These are phyloP conservation scores for Salvelinus sp. DNA, from an alignment of 2,113 vertebrate species.

Conservation along the genomic window DNA sequence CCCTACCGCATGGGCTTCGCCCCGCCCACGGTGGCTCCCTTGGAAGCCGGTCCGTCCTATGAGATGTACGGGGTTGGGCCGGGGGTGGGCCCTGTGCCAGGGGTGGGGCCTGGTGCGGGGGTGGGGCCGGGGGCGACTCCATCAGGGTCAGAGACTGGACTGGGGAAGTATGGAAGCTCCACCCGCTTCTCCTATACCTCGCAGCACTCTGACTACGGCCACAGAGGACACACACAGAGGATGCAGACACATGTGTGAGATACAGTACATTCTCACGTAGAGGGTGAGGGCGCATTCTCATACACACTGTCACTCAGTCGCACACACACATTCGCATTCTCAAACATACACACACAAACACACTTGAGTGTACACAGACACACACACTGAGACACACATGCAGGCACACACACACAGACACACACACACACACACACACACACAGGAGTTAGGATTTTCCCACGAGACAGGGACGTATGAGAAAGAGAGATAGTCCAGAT, in stretches of 20 bases:
- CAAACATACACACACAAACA: neutral
- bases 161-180: constrained; percentile 86
- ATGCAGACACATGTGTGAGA: constrained; percentile 97
- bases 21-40: constrained; percentile 73
- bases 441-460: constrained; percentile 50
- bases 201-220: constrained; percentile 93
- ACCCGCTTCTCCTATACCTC: constrained; percentile 94
- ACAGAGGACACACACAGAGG: constrained; percentile 90
- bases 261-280: constrained; percentile 16
- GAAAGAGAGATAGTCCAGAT: constrained; percentile 24
- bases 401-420: constrained; percentile 25
- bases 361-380: neutral
- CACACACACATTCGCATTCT: constrained; percentile 2
- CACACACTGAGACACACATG: neutral
- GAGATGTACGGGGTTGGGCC: constrained; percentile 78
- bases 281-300: constrained; percentile 48
- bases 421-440: constrained; percentile 38
- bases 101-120: constrained; percentile 41
- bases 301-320: constrained; percentile 50
- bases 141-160: constrained; percentile 69
- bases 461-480: constrained; percentile 48
- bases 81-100: constrained; percentile 47
- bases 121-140: constrained; percentile 36
- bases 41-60: constrained; percentile 75
- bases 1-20: constrained; percentile 86